Percentiles rank a stretch among this genome's conserved stretches.
Conservation (phyloP, 2,113 vertebrate genomes). For the Gallinago undulata region DNA sequence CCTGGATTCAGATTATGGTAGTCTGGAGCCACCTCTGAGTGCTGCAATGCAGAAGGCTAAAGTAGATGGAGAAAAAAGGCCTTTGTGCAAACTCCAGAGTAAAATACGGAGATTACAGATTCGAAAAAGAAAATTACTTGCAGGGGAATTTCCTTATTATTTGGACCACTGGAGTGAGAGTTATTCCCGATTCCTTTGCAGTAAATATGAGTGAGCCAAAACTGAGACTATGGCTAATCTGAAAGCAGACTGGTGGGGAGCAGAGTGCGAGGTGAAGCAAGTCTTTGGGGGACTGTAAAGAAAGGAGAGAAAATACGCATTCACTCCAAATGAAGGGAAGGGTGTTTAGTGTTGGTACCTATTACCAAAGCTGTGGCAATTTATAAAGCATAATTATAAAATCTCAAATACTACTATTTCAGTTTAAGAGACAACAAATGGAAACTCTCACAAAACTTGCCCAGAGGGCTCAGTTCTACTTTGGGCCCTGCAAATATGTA, state of each 20-base stretch:
- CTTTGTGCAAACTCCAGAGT: not conserved
- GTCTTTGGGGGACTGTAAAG: not conserved
- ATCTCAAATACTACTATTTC: not conserved
- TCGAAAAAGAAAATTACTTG: not conserved
- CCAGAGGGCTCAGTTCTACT: not conserved
- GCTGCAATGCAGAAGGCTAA: not conserved
- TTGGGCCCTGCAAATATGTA: not conserved
- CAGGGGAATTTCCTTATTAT: not conserved
- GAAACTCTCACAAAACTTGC: not conserved
- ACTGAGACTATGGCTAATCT: not conserved
- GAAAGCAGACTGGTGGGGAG: not conserved
- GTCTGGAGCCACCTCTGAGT: not conserved
- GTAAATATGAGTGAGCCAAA: not conserved
- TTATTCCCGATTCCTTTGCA: not conserved
- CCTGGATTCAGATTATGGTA: not conserved
- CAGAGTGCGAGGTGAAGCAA: not conserved
- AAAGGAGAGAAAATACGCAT: not conserved
- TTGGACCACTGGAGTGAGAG: not conserved
- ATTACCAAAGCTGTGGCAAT: not conserved
- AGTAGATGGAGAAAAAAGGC: not conserved
- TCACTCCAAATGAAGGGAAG: not conserved
- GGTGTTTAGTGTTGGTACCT: not conserved
- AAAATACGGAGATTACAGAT: not conserved
- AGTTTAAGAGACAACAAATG: not conserved
- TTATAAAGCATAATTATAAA: not conserved